Base-by-base conservation (phyloP, 2,797 vertebrate genomes). In the Arvicola amphibius region DNA sequence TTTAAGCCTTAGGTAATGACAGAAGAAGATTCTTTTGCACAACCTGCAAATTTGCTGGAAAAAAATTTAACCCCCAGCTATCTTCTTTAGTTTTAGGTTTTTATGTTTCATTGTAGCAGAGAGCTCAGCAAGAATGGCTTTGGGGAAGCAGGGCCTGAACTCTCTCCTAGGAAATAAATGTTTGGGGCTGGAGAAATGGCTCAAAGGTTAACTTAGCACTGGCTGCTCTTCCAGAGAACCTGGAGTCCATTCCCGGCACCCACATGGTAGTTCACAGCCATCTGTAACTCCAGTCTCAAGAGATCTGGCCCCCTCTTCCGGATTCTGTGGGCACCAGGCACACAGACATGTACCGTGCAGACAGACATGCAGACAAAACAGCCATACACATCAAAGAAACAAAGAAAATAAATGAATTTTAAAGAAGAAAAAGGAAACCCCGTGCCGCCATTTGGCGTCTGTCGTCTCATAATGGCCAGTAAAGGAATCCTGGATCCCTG, bases 21-120 rank as follows among this genome's bases (percentile, higher is more conserved):
- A 84, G 53, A 27, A 92, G 74, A 96, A 37, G 48, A 86, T 81
- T 61, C 25, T 67, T 79, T 80, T 90, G 86, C 4, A 65, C 34
- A 69, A 91, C 34, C 48, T 87, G 12, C 48, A 29, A 86, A 93
- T 92, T 86, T 63, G 25, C 37, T 85, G 77, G 84, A 65, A 91
- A 93, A 95, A 37, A 34, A 65, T 89, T 88, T 61, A 43, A 40
- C 59, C 81, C 67, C 51, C 94, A 23, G 32, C 37, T 53, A 80
- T 13, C n/a, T 81, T 80, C 59, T 37, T 37, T 21, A 2, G 34
- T 59, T 59, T 63, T 74, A 61, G 77, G 51, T 21, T 76, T 48
- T 3, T 13, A n/a, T 69, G 86, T 61, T 63, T 46, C 81, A 3
- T 5, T 48, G 2, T 46, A 46, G 78, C 43, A 63, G 83, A 48